Conservation (phyloP, 2,797 vertebrate species). For the Brotogeris chrysoptera region DNA sequence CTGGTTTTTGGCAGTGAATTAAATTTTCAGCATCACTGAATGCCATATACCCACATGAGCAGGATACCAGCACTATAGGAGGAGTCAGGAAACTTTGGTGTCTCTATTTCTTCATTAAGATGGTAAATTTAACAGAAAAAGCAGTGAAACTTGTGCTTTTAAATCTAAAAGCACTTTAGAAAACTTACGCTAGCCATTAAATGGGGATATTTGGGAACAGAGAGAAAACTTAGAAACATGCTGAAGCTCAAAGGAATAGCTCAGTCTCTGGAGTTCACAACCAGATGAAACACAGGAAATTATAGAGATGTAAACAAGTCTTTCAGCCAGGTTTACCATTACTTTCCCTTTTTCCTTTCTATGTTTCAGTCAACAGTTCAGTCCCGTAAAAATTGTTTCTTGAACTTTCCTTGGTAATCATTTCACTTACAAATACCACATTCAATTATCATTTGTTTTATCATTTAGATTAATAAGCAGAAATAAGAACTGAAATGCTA, state of each 20-base stretch:
- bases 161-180: not conserved
- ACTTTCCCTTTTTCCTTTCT: constrained; percentile 13
- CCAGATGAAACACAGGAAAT: constrained; percentile 64
- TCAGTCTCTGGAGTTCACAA: constrained; percentile 20
- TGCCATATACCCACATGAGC: not conserved
- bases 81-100: not conserved
- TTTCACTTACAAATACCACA: constrained; percentile 19
- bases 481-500: not conserved
- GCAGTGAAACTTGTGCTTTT: not conserved
- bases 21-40: not conserved
- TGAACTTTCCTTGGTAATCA: constrained; percentile 15
- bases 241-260: constrained; percentile 24
- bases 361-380: constrained; percentile 24
- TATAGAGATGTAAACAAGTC: constrained; percentile 57
- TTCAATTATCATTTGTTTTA: constrained; percentile 23
- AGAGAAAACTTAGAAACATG: constrained; percentile 17
- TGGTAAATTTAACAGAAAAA: not conserved
- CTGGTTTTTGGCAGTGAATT: not conserved
- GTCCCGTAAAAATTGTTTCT: not conserved
- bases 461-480: constrained; percentile 31
- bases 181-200: not conserved
- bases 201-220: not conserved
- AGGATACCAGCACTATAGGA: not conserved
- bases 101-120: not conserved
- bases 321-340: constrained; percentile 51